These are phyloP conservation scores for Orchesella flavescens DNA, from an alignment of 2,888 invertebrate genomes.

Conservation along the genomic window DNA sequence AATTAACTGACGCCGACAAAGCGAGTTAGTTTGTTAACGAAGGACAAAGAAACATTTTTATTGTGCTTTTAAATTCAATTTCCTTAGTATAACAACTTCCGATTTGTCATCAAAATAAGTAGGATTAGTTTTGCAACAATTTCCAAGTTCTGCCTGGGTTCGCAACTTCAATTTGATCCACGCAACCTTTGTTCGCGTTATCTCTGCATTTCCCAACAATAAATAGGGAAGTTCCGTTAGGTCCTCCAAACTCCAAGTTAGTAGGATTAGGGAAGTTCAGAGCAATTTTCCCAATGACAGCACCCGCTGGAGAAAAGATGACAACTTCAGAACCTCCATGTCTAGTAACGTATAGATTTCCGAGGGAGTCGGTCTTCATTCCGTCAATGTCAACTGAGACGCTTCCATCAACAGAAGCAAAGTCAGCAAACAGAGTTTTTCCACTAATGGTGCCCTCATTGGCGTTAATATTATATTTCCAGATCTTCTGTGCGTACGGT, in stretches of 20 bases:
- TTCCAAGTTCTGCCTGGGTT: slow-evolving; percentile 64
- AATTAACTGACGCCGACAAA: too few species aligned
- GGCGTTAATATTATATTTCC: slow-evolving; percentile 63
- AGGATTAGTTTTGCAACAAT: slow-evolving; percentile 37
- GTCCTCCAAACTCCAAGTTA: slow-evolving; percentile 68
- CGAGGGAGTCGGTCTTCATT: slow-evolving; percentile 63
- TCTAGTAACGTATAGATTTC: slow-evolving; percentile 65
- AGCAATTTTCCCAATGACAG: slow-evolving; percentile 58
- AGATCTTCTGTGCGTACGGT: slow-evolving; percentile 64
- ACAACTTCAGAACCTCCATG: slow-evolving; percentile 65
- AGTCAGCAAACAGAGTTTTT: slow-evolving; percentile 66
- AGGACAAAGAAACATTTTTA: too few species aligned
- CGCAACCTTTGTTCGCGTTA: slow-evolving; percentile 57
- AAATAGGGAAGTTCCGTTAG: slow-evolving; percentile 55
- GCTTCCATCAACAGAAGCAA: slow-evolving; percentile 49
- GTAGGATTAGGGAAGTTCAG: slow-evolving; percentile 68
- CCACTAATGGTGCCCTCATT: slow-evolving; percentile 48
- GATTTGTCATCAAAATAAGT: too few species aligned
- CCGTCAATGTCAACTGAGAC: slow-evolving; percentile 64
- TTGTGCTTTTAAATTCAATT: too few species aligned
- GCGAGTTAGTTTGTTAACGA: too few species aligned
- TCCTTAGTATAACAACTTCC: too few species aligned
- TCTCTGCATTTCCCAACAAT: slow-evolving; percentile 65
- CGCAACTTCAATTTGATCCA: slow-evolving; percentile 60
- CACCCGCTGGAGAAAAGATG: slow-evolving; percentile 50